phyloP scores from a whole-genome alignment of 2,113 vertebrate genomes.

The Gallinago paraguaiae region DNA sequence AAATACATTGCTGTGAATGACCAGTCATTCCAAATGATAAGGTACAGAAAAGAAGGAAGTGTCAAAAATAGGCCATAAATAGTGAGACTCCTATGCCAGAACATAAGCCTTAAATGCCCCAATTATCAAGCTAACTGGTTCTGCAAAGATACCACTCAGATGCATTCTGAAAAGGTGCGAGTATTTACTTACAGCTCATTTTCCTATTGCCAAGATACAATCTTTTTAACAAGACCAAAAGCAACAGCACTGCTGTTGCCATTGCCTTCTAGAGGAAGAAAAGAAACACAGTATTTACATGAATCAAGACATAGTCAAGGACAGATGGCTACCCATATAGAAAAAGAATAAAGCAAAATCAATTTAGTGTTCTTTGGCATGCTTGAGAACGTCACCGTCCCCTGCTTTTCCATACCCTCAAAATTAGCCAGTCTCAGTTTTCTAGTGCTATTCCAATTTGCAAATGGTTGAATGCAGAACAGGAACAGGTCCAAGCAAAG shows the following conservation, averaged over 20 bases:
- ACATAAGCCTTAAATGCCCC: neutral
- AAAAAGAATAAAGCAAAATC: neutral
- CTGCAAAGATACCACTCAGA: neutral
- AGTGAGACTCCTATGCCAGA: neutral
- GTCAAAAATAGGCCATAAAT: neutral
- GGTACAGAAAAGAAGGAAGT: neutral
- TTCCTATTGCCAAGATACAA: neutral
- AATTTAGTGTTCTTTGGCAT: neutral
- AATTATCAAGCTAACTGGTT: neutral
- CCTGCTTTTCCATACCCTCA: neutral
- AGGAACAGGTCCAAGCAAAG: neutral
- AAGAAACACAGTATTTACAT: neutral
- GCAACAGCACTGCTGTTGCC: neutral
- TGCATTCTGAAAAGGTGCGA: neutral
- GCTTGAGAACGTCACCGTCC: neutral
- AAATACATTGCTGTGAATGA: neutral
- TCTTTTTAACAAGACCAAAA: neutral
- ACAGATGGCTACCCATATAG: neutral
- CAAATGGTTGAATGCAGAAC: neutral
- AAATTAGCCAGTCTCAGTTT: neutral
- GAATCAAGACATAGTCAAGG: neutral
- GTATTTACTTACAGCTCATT: neutral
- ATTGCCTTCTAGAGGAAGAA: neutral
- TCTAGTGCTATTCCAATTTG: neutral
- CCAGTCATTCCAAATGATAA: neutral